A percentile compares a stretch with the other conserved stretches of the same genome.
Evolutionary conservation across 2,113 vertebrate genomes (phyloP).

Genomic region (Pygoscelis adeliae): DNA sequence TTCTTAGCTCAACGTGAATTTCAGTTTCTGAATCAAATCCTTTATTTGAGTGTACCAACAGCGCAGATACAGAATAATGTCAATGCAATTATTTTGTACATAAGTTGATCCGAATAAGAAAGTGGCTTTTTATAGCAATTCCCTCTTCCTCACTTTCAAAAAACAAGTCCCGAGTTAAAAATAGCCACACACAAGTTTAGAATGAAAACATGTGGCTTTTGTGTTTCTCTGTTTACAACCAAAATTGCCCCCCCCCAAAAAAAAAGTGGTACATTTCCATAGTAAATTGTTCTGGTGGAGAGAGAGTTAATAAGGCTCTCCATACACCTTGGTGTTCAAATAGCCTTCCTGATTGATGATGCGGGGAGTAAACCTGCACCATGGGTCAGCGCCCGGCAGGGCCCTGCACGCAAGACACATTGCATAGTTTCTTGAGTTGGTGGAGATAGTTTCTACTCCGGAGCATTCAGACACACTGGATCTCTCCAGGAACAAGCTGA

Average conservation of each 20-base stretch:
- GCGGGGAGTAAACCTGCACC: neutral
- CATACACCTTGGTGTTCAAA: neutral
- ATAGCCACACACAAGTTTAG: neutral
- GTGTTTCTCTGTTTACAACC: slow-evolving; percentile 68
- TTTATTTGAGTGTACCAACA: neutral
- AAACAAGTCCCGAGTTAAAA: neutral
- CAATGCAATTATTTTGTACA: neutral
- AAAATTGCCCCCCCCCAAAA: neutral
- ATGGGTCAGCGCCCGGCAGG: neutral
- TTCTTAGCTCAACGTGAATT: neutral
- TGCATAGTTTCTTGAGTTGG: neutral
- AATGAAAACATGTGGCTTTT: slow-evolving; percentile 62
- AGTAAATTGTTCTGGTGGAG: neutral
- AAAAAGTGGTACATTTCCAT: neutral
- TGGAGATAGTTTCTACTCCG: neutral
- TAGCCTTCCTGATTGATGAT: slow-evolving; percentile 49
- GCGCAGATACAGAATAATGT: neutral
- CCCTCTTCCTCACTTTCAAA: neutral
- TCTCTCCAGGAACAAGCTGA: slow-evolving; percentile 17
- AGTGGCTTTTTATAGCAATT: neutral
- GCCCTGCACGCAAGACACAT: neutral
- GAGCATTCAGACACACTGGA: neutral
- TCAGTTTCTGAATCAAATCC: neutral
- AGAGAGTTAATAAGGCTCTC: slow-evolving; percentile 62
- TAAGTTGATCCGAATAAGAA: neutral